phyloP scores from a whole-genome alignment of 2,113 vertebrate genomes.

The Passerina amoena region DNA sequence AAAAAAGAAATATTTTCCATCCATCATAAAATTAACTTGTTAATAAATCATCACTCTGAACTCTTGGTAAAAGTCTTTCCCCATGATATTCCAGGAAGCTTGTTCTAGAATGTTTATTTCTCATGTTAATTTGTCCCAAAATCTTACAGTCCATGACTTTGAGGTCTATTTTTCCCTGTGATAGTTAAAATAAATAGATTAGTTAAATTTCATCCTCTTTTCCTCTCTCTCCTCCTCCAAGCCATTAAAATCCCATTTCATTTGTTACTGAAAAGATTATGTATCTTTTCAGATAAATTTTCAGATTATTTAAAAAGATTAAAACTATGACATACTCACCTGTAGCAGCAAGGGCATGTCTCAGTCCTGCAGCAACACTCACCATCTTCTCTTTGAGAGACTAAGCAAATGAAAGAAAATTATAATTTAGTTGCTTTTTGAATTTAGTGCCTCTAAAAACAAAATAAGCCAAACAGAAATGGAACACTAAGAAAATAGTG shows the following conservation, averaged over 20 bases:
- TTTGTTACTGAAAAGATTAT: background rate
- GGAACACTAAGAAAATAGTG: background rate
- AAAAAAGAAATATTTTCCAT: background rate
- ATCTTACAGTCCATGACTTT: background rate
- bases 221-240: background rate
- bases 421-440: background rate
- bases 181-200: background rate
- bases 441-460: background rate
- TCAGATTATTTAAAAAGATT: background rate
- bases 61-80: background rate
- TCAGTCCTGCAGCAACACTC: slow-evolving; percentile 86
- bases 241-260: background rate
- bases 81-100: background rate
- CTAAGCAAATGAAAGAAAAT: slow-evolving; percentile 64
- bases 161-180: background rate
- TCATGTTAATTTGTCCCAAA: background rate
- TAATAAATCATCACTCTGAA: background rate
- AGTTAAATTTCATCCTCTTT: background rate
- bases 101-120: background rate
- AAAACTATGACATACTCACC: slow-evolving; percentile 68
- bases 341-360: slow-evolving; percentile 87
- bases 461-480: background rate
- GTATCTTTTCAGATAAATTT: background rate
- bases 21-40: background rate
- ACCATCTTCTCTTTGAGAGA: slow-evolving; percentile 77